phyloP scores from a whole-genome alignment of 2,113 vertebrate species.

The Cyprinodon tularosa region DNA sequence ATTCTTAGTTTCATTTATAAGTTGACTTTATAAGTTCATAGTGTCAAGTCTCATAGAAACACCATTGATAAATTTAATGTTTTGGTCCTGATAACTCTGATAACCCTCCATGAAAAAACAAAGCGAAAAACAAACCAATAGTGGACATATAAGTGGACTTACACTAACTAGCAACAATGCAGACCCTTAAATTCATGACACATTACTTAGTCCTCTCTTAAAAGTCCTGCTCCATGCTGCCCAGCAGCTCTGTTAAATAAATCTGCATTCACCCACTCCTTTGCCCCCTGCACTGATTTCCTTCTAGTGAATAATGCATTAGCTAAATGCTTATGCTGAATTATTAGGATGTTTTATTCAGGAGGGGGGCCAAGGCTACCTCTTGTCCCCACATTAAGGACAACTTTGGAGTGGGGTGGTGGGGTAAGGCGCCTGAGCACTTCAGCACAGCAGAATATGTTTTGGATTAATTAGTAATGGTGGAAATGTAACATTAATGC shows the following conservation, averaged over 20 bases:
- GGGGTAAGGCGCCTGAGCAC: slow-evolving; percentile 3
- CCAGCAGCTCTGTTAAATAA: slow-evolving; percentile 50
- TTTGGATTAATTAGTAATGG: slow-evolving; percentile 66
- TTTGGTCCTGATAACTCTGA: background rate
- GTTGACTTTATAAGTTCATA: no score
- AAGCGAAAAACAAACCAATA: background rate
- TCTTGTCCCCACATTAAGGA: slow-evolving; percentile 22
- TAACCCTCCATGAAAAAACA: background rate
- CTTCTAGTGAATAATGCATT: slow-evolving; percentile 55
- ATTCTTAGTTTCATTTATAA: no score
- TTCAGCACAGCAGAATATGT: slow-evolving; percentile 40
- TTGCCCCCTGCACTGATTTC: slow-evolving; percentile 56
- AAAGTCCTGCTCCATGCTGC: slow-evolving; percentile 18
- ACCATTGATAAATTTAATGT: background rate
- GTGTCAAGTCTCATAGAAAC: background rate
- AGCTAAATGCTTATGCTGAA: slow-evolving; percentile 66
- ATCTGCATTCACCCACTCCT: slow-evolving; percentile 29
- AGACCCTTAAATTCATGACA: background rate
- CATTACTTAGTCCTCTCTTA: slow-evolving; percentile 11
- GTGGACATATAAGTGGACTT: background rate
- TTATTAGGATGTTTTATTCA: slow-evolving; percentile 72
- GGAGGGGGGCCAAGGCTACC: slow-evolving; percentile 7
- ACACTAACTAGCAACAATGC: background rate
- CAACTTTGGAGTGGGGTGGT: background rate
- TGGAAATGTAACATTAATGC: slow-evolving; percentile 49